Evolutionary conservation across 2,797 vertebrate species (phyloP).

Genomic region (Pangasius krempfi): DNA sequence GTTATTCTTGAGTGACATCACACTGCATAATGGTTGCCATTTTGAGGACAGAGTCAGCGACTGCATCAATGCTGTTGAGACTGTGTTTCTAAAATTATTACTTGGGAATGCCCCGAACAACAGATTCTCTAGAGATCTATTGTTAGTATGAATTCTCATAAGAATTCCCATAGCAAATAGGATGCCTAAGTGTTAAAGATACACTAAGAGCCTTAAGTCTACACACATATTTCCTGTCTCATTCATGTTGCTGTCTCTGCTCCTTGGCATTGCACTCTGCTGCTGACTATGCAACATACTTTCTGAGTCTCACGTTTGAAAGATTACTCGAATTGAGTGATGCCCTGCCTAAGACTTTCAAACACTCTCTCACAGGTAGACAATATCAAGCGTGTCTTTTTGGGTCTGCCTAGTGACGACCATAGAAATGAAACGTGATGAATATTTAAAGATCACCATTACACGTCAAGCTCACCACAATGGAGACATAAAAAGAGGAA

Average conservation of each 20-base stretch:
- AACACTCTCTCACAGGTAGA: conserved; percentile 54
- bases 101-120: background rate
- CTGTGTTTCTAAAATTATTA: background rate
- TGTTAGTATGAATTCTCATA: background rate
- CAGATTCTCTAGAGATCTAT: background rate
- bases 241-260: conserved; percentile 39
- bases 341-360: conserved; percentile 61
- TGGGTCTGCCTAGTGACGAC: conserved; percentile 45
- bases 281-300: conserved; percentile 55
- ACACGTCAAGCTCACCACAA: conserved; percentile 55
- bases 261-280: conserved; percentile 34
- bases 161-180: background rate
- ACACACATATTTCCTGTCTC: conserved; percentile 36
- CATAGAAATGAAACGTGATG: conserved; percentile 58
- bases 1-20: background rate
- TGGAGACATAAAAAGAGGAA: conserved; percentile 55
- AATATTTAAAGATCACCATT: conserved; percentile 65
- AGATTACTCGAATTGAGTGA: conserved; percentile 61
- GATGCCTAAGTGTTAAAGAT: background rate
- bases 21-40: background rate
- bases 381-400: conserved; percentile 58
- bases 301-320: conserved; percentile 52
- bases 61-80: background rate
- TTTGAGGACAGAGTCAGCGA: background rate
- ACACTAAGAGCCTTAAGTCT: conserved; percentile 11